These are phyloP conservation scores for Catalaphyllia jardinei DNA, from an alignment of 64 coral and sea anemone species.

Conservation along the genomic window DNA sequence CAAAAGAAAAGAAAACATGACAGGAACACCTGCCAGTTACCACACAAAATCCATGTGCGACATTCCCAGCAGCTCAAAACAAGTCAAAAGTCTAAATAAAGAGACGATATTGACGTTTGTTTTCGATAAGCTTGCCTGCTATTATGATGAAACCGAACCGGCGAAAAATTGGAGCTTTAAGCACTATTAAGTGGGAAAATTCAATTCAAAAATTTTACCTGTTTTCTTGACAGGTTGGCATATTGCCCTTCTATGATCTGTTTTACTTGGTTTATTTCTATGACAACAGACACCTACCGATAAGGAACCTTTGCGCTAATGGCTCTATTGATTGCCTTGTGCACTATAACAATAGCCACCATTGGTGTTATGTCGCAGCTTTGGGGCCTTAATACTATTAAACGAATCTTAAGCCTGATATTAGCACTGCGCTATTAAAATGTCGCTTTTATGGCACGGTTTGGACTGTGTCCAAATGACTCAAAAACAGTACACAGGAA, in stretches of 20 bases:
- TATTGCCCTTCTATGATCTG: background rate
- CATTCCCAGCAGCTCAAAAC: too few relatives aligned
- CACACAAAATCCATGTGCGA: too few relatives aligned
- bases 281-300: background rate
- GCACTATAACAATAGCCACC: background rate
- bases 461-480: background rate
- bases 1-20: too few relatives aligned
- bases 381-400: background rate
- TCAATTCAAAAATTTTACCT: background rate
- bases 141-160: background rate
- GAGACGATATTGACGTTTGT: background rate
- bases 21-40: too few relatives aligned
- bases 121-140: background rate
- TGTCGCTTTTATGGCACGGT: background rate
- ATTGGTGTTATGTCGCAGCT: background rate
- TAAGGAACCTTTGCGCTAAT: background rate
- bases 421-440: background rate
- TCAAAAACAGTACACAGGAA: background rate
- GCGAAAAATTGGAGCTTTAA: background rate
- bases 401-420: background rate
- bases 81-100: background rate
- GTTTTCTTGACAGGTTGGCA: background rate
- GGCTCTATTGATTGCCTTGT: background rate
- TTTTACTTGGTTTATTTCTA: background rate
- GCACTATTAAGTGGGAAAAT: background rate